Evolutionary conservation across 1,140 invertebrate species (phyloP), one percentile per base, ranked within the genome.

Genomic region (Kradibia gibbosae): DNA sequence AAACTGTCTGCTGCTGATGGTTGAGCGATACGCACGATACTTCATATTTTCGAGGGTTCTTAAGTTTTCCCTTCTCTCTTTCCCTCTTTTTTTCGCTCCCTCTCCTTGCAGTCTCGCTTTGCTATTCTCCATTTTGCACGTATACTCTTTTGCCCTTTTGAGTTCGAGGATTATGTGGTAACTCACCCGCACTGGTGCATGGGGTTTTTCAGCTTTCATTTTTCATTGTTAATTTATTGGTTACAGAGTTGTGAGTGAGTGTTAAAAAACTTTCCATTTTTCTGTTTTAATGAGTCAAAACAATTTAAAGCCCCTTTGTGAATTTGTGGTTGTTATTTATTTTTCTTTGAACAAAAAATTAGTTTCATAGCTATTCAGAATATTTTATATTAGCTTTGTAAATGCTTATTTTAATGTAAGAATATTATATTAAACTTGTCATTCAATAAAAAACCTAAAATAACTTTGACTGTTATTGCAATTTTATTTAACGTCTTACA

Each of bases 41-140:
- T 85, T 85, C 84, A 81, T 82, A 83, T 85, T 86, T 82, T 86
- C 77, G 39, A 82, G 76, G 82, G 70, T 39, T 65, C 62, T 75
- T 73, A 42, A 73, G 50, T 25, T 17, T 31, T 31, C 48, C 78
- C 57, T 39, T 53, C 81, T 80, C 45, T 67, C 72, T 71, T 53
- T 50, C 77, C 65, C 45, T 34, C 78, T 76, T 15, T 82, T 28
- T 28, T 28, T 28, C 50, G 65, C 48, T 36, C 25, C 28, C 57
- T 65, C 62, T 34, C 28, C 10, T n/a, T 22, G 55, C 31, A 39
- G 17, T 31, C 72, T 50, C 60, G 50, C 36, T 45, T n/a, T 8
- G 10, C 2, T 55, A 15, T 15, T 70, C 72, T 79, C 78, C 67
- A 79, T 72, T 79, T 72, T 57, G 67, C 48, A 78, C 76, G 70